Evolutionary conservation across 2,113 vertebrate species (phyloP).

Genomic region (Dipodomys merriami): DNA sequence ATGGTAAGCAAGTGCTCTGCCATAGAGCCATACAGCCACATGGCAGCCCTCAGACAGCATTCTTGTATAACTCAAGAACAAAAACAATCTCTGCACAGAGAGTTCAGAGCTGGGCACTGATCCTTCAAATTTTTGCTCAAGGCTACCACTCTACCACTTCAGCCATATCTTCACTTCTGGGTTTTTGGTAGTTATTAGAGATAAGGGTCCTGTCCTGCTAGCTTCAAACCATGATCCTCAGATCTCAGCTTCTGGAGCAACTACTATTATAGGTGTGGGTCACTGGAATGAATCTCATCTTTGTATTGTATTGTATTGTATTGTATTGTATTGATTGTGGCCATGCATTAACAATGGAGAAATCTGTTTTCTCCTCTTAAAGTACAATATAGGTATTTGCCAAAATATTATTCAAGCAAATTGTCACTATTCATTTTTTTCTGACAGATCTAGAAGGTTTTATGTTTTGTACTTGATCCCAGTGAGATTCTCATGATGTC

Average conservation of each 20-base stretch:
- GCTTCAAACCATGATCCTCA: no score
- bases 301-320: not conserved
- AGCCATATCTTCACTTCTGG: no score
- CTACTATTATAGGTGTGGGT: no score
- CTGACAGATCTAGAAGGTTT: conserved; percentile 7
- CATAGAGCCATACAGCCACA: not conserved
- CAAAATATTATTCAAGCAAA: conserved; percentile 56
- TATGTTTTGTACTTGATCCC: conserved; percentile 32
- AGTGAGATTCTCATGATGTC: conserved; percentile 22
- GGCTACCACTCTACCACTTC: no score
- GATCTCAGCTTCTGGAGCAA: no score
- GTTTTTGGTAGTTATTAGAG: no score
- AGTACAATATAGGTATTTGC: conserved; percentile 22
- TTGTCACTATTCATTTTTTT: not conserved
- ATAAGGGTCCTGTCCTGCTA: no score
- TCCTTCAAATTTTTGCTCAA: no score
- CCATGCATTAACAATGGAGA: not conserved
- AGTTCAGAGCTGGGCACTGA: not conserved
- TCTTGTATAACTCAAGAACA: conserved; percentile 15
- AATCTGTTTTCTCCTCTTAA: conserved; percentile 34
- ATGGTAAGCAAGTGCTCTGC: not conserved
- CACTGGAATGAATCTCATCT: not conserved
- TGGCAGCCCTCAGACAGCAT: not conserved
- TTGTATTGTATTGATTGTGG: not conserved
- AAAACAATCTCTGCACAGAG: conserved; percentile 34